These are phyloP conservation scores for Euplexia lucipara DNA, from an alignment of 2,888 invertebrate species.

Conservation along the genomic window DNA sequence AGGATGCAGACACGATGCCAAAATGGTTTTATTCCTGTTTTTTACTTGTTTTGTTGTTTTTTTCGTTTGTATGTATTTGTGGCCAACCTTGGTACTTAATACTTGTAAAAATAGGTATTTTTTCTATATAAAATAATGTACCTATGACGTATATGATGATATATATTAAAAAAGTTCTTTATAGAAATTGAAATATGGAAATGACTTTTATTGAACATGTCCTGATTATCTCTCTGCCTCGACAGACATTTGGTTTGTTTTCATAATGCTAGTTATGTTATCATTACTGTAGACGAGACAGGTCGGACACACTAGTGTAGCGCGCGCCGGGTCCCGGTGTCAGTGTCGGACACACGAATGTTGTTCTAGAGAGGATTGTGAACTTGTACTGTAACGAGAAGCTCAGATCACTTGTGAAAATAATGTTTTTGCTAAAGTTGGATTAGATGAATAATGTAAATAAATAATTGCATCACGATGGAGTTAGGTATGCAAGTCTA, in stretches of 20 bases:
- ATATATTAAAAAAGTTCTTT: slow-evolving; percentile 89
- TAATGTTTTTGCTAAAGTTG: slow-evolving; percentile 63
- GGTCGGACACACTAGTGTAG: slow-evolving; percentile 42
- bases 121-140: slow-evolving; percentile 90
- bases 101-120: slow-evolving; percentile 90
- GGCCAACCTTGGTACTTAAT: slow-evolving; percentile 90
- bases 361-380: slow-evolving; percentile 55
- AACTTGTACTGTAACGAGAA: slow-evolving; percentile 47
- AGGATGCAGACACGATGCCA: slow-evolving; percentile 90
- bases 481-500: slow-evolving; percentile 70
- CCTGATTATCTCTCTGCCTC: slow-evolving; percentile 65
- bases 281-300: slow-evolving; percentile 17
- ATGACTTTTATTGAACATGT: slow-evolving; percentile 85
- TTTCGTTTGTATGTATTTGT: slow-evolving; percentile 90
- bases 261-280: slow-evolving; percentile 36
- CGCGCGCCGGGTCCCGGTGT: slow-evolving; percentile 43
- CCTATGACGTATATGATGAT: slow-evolving; percentile 88
- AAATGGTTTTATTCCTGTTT: slow-evolving; percentile 91
- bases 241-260: slow-evolving; percentile 51
- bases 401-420: slow-evolving; percentile 61
- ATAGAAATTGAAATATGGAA: slow-evolving; percentile 88
- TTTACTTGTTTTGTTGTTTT: slow-evolving; percentile 90
- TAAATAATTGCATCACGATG: slow-evolving; percentile 58
- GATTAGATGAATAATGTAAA: slow-evolving; percentile 66
- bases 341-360: slow-evolving; percentile 56